These are phyloP conservation scores for Alentia gelatinosa DNA, from an alignment of 2,888 invertebrate species.

Conservation along the genomic window DNA sequence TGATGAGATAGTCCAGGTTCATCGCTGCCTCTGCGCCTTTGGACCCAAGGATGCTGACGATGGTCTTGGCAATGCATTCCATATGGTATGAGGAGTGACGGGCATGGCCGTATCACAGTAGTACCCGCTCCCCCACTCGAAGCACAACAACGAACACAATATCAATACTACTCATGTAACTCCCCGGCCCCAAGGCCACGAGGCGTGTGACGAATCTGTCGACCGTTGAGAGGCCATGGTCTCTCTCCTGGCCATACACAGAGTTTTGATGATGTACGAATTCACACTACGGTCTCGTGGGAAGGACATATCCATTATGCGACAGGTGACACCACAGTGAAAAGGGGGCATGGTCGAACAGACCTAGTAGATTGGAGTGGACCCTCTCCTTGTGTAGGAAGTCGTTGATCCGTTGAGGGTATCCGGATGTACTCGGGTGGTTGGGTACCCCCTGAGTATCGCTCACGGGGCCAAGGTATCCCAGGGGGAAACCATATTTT, in stretches of 20 bases:
- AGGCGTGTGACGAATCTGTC: background rate
- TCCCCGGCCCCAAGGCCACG: background rate
- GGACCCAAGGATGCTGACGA: background rate
- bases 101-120: background rate
- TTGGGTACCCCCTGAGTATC: background rate
- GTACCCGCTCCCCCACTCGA: background rate
- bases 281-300: background rate
- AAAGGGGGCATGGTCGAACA: background rate
- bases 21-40: background rate
- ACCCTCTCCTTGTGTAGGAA: background rate
- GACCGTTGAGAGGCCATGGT: background rate
- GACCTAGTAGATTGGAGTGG: background rate
- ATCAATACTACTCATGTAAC: background rate
- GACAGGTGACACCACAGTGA: background rate
- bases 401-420: background rate
- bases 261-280: background rate
- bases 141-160: background rate
- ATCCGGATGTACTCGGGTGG: background rate
- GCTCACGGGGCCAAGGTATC: background rate
- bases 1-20: no score
- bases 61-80: background rate
- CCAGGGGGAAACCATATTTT: background rate
- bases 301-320: background rate
- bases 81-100: no score
- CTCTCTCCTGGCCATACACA: background rate